Evolutionary conservation across 2,888 invertebrate genomes (phyloP), one percentile per base, ranked within the genome.

Genomic region (Habrosyne pyritoides): DNA sequence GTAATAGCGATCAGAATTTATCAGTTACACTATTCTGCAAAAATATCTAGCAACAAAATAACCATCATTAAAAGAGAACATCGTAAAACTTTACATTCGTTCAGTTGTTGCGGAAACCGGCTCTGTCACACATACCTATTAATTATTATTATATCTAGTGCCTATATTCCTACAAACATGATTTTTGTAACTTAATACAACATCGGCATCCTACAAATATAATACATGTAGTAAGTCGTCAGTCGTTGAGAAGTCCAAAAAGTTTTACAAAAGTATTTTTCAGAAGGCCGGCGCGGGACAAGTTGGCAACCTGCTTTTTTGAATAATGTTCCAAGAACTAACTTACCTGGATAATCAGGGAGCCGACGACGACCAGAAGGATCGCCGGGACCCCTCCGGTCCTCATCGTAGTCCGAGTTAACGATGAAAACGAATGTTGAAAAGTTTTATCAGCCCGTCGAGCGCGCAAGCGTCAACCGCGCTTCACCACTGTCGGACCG

Each of bases 401-500:
- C 86, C 84, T 85, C 90, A 90, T 91, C 77, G 62, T 82, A 73
- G 62, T 73, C 66, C 63, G 61, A 62, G 14, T 42, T 67, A 56
- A 60, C 50, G 64, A 57, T 55, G 56, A 53, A 66, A 64, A 71
- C 80, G 79, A 73, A 78, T 80, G 75, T 73, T 81, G 69, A 62
- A 77, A 86, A 88, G 83, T 85, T 83, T 77, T 66, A 69, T 72
- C 66, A 59, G 68, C 61, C 66, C 73, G 80, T 71, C 69, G 66
- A 73, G 75, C 81, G 86, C 84, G 81, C 75, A 77, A 73, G 77
- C 82, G 73, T 76, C 84, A 83, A 79, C 83, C 83, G 84, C 84
- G 84, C 89, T 83, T 75, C 83, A 74, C 83, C 69, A 81, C 79
- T 76, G 84, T 77, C 86, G 77, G 79, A 78, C 80, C 82, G 87